These are phyloP conservation scores for Rhynchopsitta pachyrhyncha DNA, from an alignment of 2,113 vertebrate genomes.

Conservation along the genomic window DNA sequence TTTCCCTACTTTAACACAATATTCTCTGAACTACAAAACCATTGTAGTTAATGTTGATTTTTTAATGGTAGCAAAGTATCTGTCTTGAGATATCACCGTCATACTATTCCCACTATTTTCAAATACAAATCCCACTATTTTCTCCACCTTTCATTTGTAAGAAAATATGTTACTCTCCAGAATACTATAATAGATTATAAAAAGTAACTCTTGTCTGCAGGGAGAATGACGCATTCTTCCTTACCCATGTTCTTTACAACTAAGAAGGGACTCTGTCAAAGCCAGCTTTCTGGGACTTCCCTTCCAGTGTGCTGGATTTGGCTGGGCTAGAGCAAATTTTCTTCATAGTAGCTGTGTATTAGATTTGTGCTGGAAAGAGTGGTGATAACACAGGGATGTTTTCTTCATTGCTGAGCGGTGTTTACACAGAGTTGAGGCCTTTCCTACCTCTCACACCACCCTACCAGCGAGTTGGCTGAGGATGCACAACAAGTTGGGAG, in stretches of 20 bases:
- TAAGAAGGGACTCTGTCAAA: conserved; percentile 62
- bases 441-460: neutral
- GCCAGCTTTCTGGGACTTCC: conserved; percentile 73
- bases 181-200: conserved; percentile 30
- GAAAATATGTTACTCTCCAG: neutral
- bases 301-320: conserved; percentile 41
- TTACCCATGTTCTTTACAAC: conserved; percentile 50
- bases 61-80: neutral
- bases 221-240: conserved; percentile 52
- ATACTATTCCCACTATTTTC: neutral
- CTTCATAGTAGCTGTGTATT: neutral
- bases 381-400: neutral
- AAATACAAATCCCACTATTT: neutral
- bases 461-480: neutral
- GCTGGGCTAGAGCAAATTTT: neutral
- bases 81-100: neutral
- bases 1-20: neutral
- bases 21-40: neutral
- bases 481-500: neutral
- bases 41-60: neutral
- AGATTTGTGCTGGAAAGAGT: neutral
- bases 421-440: neutral
- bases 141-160: neutral
- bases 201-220: conserved; percentile 14
- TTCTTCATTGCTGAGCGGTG: neutral